phyloP scores from a whole-genome alignment of 1,140 invertebrate species.

The Rhyacophila brunnea region DNA sequence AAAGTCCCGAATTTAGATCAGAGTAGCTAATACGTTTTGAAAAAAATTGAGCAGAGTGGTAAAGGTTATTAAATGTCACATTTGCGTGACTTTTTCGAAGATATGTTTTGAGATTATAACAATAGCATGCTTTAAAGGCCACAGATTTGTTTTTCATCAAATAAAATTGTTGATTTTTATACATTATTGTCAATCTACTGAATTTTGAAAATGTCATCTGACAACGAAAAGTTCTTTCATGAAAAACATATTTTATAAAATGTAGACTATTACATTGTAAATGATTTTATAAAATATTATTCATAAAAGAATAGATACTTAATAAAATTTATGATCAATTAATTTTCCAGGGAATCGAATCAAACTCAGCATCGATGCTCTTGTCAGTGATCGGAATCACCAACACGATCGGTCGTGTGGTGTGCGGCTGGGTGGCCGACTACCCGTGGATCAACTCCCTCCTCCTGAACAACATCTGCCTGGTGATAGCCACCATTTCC shows the following conservation, averaged over 20 bases:
- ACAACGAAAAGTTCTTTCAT: no score
- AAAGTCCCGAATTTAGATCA: no score
- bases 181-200: no score
- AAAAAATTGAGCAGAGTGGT: no score
- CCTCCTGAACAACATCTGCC: constrained; percentile 90
- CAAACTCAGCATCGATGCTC: constrained; percentile 77
- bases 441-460: constrained; percentile 87
- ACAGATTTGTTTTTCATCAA: no score
- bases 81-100: neutral
- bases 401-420: constrained; percentile 86
- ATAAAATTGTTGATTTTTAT: no score
- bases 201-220: no score
- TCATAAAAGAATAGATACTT: neutral
- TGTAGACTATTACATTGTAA: neutral
- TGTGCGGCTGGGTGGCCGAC: constrained; percentile 83
- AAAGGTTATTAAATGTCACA: no score
- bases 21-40: no score
- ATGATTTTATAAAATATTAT: neutral
- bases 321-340: constrained; percentile 4
- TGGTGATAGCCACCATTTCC: constrained; percentile 84
- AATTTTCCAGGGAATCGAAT: constrained; percentile 68
- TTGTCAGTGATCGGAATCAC: constrained; percentile 95
- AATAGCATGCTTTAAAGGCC: no score
- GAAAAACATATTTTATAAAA: no score
- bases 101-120: no score